A percentile compares a stretch with the other conserved stretches of the same genome.
Evolutionary conservation across 1,140 invertebrate species (phyloP).

Genomic region (Bactericera cockerelli): DNA sequence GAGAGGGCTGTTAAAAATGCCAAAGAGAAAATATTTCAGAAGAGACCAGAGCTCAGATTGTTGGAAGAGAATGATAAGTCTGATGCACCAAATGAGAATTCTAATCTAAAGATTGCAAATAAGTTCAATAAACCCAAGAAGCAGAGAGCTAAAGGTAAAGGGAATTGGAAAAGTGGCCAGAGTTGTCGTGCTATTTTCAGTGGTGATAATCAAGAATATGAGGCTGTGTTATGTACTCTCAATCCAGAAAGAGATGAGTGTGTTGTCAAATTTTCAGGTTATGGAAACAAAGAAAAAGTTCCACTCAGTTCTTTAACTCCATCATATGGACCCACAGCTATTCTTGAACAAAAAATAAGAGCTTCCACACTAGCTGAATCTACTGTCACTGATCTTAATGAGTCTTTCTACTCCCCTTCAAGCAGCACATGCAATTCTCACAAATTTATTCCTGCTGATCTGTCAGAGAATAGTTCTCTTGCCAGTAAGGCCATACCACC

Average conservation of each 20-base stretch:
- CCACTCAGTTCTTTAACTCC: not conserved
- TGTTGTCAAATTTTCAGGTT: not conserved
- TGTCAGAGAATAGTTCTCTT: too few species aligned
- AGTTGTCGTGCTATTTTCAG: not conserved
- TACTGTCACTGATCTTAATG: not conserved
- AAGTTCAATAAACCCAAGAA: not conserved
- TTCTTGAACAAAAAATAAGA: not conserved
- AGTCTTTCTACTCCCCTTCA: not conserved
- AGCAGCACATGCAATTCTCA: not conserved
- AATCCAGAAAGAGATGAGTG: not conserved
- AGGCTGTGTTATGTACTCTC: not conserved
- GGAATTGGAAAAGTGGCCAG: not conserved
- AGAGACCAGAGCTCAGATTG: not conserved
- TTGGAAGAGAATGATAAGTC: not conserved
- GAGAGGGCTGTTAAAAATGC: not conserved
- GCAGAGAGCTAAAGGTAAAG: not conserved
- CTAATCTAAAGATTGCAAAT: not conserved
- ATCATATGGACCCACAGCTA: not conserved
- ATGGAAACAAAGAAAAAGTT: constrained; percentile 3
- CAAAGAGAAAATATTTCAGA: not conserved
- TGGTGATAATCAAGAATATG: not conserved
- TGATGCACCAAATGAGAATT: not conserved
- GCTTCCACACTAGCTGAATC: not conserved
- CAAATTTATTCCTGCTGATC: not conserved
- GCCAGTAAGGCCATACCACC: not conserved